phyloP scores from a whole-genome alignment of 2,113 vertebrate genomes.

The Gambusia holbrooki region DNA sequence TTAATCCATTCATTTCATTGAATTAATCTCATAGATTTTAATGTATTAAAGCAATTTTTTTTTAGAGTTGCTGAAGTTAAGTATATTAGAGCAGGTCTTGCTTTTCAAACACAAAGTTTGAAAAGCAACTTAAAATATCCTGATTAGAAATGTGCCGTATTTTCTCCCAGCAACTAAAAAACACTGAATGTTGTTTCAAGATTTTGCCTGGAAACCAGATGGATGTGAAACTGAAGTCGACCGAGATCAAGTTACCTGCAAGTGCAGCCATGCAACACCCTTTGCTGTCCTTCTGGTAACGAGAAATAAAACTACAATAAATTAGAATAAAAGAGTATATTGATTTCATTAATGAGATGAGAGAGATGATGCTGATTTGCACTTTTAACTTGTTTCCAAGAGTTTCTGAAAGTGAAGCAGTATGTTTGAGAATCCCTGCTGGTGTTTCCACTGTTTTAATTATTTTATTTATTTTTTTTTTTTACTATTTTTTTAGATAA shows the following conservation, averaged over 20 bases:
- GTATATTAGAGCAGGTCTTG: too few relatives aligned
- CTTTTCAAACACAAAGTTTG: too few relatives aligned
- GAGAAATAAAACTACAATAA: background rate
- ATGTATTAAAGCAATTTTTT: too few relatives aligned
- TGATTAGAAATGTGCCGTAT: too few relatives aligned
- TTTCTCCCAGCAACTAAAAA: too few relatives aligned
- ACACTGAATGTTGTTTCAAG: background rate
- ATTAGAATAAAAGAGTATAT: background rate
- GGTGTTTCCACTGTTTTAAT: background rate
- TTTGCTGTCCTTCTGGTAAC: slow-evolving; percentile 75
- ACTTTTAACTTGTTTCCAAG: background rate
- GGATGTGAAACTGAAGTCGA: slow-evolving; percentile 34
- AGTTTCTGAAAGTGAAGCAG: background rate
- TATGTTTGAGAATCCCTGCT: background rate
- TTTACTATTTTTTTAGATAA: slow-evolving; percentile 31
- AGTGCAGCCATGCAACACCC: slow-evolving; percentile 67
- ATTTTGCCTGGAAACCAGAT: slow-evolving; percentile 33
- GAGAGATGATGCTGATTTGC: too few relatives aligned
- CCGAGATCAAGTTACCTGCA: slow-evolving; percentile 29
- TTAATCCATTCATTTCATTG: too few relatives aligned
- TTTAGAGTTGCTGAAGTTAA: too few relatives aligned
- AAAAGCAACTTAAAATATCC: too few relatives aligned
- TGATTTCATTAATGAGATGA: background rate
- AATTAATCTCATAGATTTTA: too few relatives aligned
- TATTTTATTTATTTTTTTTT: too few relatives aligned